phyloP scores from a whole-genome alignment of 2,797 vertebrate genomes.

The Monodelphis domestica region DNA sequence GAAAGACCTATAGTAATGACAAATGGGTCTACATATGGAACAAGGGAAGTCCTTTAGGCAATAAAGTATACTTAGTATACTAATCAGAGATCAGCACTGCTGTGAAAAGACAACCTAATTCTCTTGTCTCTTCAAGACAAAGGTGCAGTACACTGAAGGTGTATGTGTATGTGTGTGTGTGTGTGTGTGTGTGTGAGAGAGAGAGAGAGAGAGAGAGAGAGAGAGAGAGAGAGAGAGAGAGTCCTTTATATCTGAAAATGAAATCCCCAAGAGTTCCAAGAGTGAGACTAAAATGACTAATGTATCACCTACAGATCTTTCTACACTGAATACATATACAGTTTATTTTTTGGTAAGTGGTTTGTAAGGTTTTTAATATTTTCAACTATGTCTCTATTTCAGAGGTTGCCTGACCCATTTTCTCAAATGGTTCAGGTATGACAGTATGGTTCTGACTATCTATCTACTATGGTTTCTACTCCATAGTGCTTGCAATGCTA shows the following conservation, averaged over 20 bases:
- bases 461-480: slow-evolving; percentile 10
- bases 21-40: slow-evolving; percentile 74
- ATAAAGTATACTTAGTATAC: slow-evolving; percentile 82
- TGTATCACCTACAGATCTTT: slow-evolving; percentile 40
- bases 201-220: slow-evolving; percentile 47
- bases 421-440: slow-evolving; percentile 55
- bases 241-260: slow-evolving; percentile 64
- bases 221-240: neutral
- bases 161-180: slow-evolving; percentile 53
- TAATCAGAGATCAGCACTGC: slow-evolving; percentile 82
- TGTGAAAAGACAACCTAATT: slow-evolving; percentile 82
- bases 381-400: slow-evolving; percentile 65
- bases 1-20: slow-evolving; percentile 63
- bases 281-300: slow-evolving; percentile 40
- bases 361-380: slow-evolving; percentile 66
- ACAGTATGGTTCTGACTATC: slow-evolving; percentile 42
- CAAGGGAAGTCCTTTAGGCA: slow-evolving; percentile 78
- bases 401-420: slow-evolving; percentile 67
- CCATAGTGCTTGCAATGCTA: neutral
- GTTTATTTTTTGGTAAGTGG: slow-evolving; percentile 63
- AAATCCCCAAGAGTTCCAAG: slow-evolving; percentile 51
- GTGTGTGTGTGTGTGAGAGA: neutral
- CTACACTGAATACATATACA: slow-evolving; percentile 55
- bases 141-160: slow-evolving; percentile 68
- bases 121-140: slow-evolving; percentile 76